Evolutionary conservation across 2,113 vertebrate species (phyloP), one percentile per base, ranked within the genome.

Genomic region (Gadus macrocephalus): DNA sequence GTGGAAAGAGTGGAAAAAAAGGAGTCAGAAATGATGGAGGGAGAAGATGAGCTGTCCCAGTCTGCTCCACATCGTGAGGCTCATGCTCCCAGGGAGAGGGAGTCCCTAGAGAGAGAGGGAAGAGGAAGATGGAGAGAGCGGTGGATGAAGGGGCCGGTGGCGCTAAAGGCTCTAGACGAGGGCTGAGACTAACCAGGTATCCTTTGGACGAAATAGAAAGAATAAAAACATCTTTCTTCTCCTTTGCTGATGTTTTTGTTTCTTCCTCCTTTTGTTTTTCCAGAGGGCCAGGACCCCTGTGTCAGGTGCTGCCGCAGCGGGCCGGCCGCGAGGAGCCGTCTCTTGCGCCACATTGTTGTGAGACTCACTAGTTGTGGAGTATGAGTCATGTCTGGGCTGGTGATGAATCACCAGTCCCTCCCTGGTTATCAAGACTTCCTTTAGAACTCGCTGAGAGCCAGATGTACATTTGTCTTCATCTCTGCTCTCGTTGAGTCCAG

Each of bases 151-250:
- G 42, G 12, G 42, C 8, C 27, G 14, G 62, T 14, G 25, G 7
- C 6, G 12, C 25, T 12, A 68, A 74, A 74, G 71, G 75, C 73
- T 77, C 78, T 81, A 73, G 79, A 90, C 90, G 90, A 90, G 85
- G 70, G 88, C 81, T 90, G 91, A 92, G 81, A 75, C 85, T 88
- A 87, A 86, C 87, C 91, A 92, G 91, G 87, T 88, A 73, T 86
- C 84, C 75, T 80, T 59, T 67, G 78, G 81, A 22, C 78, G 78
- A 86, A 81, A 85, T 85, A 35, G 6, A 35, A 35, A 35, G 31
- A 35, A 35, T 5, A 35, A 35, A 35, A 35, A 7, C 4, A 85
- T 81, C 84, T 88, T 15, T 58, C 4, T 64, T 68, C 80, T 80
- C 68, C 66, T 64, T 72, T 74, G 64, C 69, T 72, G 31, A 35